A percentile compares a stretch with the other conserved stretches of the same genome.
Conservation (phyloP, 2,113 vertebrate species). For the Mola mola region DNA sequence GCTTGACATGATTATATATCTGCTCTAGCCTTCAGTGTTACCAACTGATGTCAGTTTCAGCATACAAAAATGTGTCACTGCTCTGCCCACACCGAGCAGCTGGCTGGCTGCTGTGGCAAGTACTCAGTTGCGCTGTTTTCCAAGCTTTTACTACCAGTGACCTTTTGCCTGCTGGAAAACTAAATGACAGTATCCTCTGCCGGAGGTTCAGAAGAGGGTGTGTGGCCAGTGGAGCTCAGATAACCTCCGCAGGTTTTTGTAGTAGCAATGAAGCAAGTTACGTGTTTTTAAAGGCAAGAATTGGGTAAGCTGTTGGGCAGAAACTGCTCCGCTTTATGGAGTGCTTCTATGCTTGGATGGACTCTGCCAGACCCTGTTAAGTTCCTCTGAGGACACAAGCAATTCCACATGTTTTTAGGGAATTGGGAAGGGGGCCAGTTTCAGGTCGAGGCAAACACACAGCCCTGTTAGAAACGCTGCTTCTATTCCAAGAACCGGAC, state of each 20-base stretch:
- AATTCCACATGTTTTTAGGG: conserved; percentile 44
- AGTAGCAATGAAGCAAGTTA: conserved; percentile 45
- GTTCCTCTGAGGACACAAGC: conserved; percentile 30
- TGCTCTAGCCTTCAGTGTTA: background rate
- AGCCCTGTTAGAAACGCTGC: conserved; percentile 4
- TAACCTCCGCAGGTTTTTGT: conserved; percentile 31
- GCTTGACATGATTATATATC: background rate
- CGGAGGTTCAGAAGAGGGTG: conserved; percentile 9
- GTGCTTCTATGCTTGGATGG: conserved; percentile 33
- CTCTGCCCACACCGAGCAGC: background rate
- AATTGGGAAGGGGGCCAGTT: conserved; percentile 37
- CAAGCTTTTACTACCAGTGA: conserved; percentile 54
- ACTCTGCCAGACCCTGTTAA: conserved; percentile 39
- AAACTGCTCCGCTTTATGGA: conserved; percentile 61
- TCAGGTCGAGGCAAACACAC: conserved; percentile 23
- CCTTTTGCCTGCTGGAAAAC: conserved; percentile 23
- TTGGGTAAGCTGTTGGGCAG: conserved; percentile 60
- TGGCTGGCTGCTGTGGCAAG: conserved; percentile 33
- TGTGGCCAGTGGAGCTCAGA: conserved; percentile 5
- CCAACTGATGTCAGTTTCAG: background rate
- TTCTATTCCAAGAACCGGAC: conserved; percentile 46
- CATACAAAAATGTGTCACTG: background rate
- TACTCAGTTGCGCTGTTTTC: conserved; percentile 36
- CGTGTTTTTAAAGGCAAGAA: conserved; percentile 48
- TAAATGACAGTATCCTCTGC: conserved; percentile 56